phyloP scores from a whole-genome alignment of 2,797 vertebrate species.

The Xiphophorus birchmanni region DNA sequence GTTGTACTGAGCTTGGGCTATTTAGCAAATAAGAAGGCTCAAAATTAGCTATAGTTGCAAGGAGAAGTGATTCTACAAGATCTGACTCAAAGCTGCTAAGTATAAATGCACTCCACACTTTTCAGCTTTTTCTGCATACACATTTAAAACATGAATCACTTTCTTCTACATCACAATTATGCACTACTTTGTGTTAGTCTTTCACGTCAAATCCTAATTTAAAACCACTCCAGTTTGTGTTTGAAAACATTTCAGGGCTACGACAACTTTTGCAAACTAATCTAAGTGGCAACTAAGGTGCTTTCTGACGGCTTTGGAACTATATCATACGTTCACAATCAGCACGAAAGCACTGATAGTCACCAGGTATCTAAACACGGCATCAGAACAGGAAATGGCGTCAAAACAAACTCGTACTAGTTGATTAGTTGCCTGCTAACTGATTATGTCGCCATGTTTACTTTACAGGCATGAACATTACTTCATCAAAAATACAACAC shows the following conservation, averaged over 20 bases:
- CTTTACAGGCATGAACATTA: background rate
- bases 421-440: background rate
- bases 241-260: background rate
- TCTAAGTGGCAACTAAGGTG: background rate
- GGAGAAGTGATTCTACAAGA: background rate
- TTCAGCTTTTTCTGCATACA: background rate
- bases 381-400: background rate
- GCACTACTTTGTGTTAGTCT: background rate
- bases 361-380: background rate
- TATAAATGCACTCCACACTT: background rate
- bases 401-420: background rate
- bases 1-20: background rate
- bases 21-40: background rate
- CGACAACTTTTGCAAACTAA: background rate
- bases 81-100: background rate
- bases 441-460: background rate
- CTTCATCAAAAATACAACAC: background rate
- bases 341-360: background rate
- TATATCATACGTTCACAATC: background rate
- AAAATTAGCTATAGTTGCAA: background rate
- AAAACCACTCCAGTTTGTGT: background rate
- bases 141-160: too few relatives aligned
- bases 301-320: background rate
- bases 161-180: too few relatives aligned
- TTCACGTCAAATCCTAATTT: background rate